A percentile compares a stretch with the other conserved stretches of the same genome.
phyloP scores from a whole-genome alignment of 2,797 vertebrate genomes.

The Lates japonicus region DNA sequence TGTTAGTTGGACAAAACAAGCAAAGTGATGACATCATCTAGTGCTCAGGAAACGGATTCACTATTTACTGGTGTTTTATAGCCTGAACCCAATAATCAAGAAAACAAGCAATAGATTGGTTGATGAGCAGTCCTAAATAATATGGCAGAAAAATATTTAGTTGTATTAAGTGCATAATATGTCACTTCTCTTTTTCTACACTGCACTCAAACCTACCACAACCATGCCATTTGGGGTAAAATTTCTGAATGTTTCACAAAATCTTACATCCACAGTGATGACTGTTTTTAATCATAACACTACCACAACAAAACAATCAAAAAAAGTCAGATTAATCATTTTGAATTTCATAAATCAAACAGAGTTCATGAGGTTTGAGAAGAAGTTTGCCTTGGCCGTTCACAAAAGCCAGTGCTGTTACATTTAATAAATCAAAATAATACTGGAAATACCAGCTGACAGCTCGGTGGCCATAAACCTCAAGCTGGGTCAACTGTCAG shows the following conservation, averaged over 20 bases:
- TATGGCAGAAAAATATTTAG: too few species aligned
- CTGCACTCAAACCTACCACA: too few species aligned
- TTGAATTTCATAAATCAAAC: neutral
- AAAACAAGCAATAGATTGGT: neutral
- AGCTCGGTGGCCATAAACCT: neutral
- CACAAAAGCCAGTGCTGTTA: neutral
- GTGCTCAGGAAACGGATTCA: too few species aligned
- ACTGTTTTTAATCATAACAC: neutral
- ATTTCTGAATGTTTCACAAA: neutral
- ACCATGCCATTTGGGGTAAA: too few species aligned
- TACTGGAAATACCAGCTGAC: neutral
- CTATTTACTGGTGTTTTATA: too few species aligned
- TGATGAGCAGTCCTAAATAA: neutral
- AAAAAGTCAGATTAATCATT: neutral
- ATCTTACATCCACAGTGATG: too few species aligned
- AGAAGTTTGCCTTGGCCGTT: neutral
- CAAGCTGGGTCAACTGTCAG: constrained; percentile 16
- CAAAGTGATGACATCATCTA: too few species aligned
- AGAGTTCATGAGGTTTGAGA: neutral
- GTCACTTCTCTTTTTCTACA: too few species aligned
- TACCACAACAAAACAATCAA: neutral
- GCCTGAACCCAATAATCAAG: neutral
- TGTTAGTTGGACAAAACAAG: too few species aligned
- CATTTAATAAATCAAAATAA: neutral
- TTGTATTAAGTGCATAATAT: too few species aligned